Evolutionary conservation across 2,113 vertebrate species (phyloP).

Genomic region (Sylvia atricapilla): DNA sequence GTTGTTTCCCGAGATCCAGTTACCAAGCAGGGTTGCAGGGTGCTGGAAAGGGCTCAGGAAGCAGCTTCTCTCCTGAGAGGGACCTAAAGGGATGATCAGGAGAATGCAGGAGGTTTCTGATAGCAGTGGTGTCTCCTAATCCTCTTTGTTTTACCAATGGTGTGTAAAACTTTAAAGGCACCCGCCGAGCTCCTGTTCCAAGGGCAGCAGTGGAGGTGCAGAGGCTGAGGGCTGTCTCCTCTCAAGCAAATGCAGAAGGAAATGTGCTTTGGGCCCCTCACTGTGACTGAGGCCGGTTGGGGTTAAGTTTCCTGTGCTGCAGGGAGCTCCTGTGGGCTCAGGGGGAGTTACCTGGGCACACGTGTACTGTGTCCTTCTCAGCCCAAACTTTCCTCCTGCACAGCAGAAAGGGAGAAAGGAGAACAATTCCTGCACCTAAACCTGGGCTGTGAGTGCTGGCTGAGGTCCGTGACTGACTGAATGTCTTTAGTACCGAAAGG

Average conservation of each 20-base stretch:
- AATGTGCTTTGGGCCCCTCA: not conserved
- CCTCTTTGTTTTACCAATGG: not conserved
- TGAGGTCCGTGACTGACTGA: not conserved
- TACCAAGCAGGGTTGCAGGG: not conserved
- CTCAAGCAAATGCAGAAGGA: not conserved
- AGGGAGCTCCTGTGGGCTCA: not conserved
- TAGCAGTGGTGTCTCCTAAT: not conserved
- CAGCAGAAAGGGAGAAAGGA: not conserved
- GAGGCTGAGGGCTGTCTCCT: not conserved
- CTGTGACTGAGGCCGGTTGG: not conserved
- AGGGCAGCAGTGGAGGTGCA: not conserved
- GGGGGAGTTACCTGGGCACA: not conserved
- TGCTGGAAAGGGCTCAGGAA: constrained; percentile 15
- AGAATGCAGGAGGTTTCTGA: not conserved
- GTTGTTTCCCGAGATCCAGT: not conserved
- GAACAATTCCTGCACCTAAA: not conserved
- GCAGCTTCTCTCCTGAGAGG: not conserved
- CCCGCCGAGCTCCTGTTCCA: not conserved
- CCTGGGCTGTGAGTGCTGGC: not conserved
- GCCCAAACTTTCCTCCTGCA: not conserved
- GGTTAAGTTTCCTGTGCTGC: not conserved
- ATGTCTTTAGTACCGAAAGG: not conserved
- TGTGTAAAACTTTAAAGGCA: not conserved
- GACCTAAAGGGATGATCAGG: not conserved
- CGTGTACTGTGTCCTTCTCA: not conserved